Evolutionary conservation across 2,113 vertebrate genomes (phyloP), one percentile per base, ranked within the genome.

Genomic region (Lontra canadensis): DNA sequence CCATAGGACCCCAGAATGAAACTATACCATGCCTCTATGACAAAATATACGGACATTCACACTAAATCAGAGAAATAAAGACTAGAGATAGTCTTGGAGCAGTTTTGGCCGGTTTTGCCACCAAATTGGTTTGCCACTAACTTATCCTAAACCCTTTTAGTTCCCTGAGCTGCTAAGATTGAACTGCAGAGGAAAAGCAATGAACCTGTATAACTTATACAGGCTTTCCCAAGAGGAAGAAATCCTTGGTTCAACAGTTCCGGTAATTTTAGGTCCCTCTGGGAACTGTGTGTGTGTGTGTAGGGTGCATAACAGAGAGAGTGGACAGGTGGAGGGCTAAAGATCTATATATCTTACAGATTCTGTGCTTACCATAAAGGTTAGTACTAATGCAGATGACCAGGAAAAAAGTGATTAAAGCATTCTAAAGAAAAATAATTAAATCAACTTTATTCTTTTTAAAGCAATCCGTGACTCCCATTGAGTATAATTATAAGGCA

Each of bases 401-500:
- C 2, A 94, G 67, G n/a, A 71, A 47, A 47, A 39, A 63, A 90
- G 92, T 55, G 57, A 95, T 65, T 76, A 23, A 74, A 86, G 20
- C 69, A 88, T 90, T 96, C 78, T 86, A 52, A 84, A 31, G 81
- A 91, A 86, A 94, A 86, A 65, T 92, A 85, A 96, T 85, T 69
- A 49, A 90, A 73, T 86, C 61, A 82, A 29, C 88, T 88, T 88
- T 94, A 86, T 55, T 94, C 67, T 80, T 65, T 87, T 88, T 73
- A 86, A 95, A 92, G 83, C 36, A 82, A 93, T 31, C 61, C 59
- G 34, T 80, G 65, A 57, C 36, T 95, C 71, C 7, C 67, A 59
- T 83, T 61, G 55, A 92, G 34, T 52, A 34, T 92, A 78, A 84
- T 94, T 84, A 65, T 88, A 78, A 79, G 65, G 52, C 65, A 94